phyloP scores from a whole-genome alignment of 2,797 vertebrate genomes.

The Potorous gilbertii region DNA sequence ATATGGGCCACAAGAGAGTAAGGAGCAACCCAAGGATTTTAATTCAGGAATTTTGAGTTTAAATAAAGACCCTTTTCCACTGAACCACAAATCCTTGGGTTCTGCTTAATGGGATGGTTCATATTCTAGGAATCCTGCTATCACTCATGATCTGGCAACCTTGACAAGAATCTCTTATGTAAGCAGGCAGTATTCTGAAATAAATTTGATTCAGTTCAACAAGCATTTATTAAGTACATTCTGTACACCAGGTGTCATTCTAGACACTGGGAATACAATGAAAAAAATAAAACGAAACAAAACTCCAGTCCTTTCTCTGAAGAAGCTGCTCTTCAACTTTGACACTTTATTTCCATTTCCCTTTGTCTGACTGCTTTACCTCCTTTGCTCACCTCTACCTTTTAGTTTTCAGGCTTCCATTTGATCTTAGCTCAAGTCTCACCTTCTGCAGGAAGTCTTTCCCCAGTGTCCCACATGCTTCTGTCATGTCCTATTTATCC shows the following conservation, averaged over 20 bases:
- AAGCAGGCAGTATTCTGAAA: not conserved
- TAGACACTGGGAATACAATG: not conserved
- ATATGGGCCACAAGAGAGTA: no score
- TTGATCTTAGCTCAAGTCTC: not conserved
- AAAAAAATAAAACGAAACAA: not conserved
- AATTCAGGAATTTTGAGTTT: not conserved
- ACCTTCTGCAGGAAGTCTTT: not conserved
- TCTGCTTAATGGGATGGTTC: not conserved
- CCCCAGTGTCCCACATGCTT: not conserved
- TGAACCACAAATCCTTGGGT: not conserved
- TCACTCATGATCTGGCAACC: not conserved
- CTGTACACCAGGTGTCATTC: not conserved
- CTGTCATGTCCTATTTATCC: not conserved
- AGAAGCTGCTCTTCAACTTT: not conserved
- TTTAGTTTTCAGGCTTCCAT: not conserved
- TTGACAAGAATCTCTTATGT: not conserved
- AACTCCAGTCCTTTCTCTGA: not conserved
- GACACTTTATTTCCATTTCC: not conserved
- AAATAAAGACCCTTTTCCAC: not conserved
- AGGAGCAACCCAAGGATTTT: not conserved
- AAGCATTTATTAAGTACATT: not conserved
- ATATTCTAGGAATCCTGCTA: not conserved
- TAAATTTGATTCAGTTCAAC: not conserved
- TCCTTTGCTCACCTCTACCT: not conserved
- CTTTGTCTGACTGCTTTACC: not conserved